These are phyloP conservation scores for Cranoglanis bouderius DNA, from an alignment of 2,113 vertebrate genomes.

Conservation along the genomic window DNA sequence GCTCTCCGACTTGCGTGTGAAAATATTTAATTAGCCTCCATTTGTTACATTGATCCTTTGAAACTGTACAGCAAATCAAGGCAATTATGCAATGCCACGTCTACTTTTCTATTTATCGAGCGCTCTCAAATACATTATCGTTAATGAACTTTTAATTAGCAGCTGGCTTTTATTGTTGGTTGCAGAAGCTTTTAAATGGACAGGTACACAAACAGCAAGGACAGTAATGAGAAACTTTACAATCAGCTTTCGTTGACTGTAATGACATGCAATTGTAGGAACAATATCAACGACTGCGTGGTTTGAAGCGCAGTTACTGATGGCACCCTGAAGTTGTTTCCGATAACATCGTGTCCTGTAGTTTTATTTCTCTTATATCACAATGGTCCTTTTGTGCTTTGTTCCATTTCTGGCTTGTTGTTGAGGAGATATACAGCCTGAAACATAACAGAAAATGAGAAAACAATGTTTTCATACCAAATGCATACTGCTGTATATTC, in stretches of 20 bases:
- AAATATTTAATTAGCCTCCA: conserved; percentile 61
- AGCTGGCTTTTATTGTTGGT: conserved; percentile 53
- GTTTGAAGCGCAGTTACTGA: not conserved
- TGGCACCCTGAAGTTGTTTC: not conserved
- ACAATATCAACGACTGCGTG: not conserved
- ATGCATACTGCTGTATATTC: not conserved
- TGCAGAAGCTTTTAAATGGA: conserved; percentile 60
- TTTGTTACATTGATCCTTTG: conserved; percentile 67
- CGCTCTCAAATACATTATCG: conserved; percentile 61
- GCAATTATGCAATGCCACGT: conserved; percentile 62
- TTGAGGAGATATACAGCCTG: conserved; percentile 71
- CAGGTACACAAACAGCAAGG: conserved; percentile 55
- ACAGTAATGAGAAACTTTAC: conserved; percentile 8
- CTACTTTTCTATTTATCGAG: conserved; percentile 60
- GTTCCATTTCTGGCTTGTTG: conserved; percentile 61
- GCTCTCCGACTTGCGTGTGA: conserved; percentile 59
- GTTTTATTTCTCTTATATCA: not conserved
- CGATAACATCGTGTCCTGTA: not conserved
- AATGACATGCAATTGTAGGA: not conserved
- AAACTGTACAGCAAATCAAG: conserved; percentile 64
- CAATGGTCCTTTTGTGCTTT: conserved; percentile 8
- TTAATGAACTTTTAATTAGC: conserved; percentile 71
- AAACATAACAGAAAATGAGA: conserved; percentile 43
- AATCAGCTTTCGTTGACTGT: conserved; percentile 6
- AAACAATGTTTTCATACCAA: conserved; percentile 14